A percentile compares a stretch with the other conserved stretches of the same genome.
Conservation (phyloP, 53 echinoderm and acorn worm genomes). For the Pentamera pediparva region DNA sequence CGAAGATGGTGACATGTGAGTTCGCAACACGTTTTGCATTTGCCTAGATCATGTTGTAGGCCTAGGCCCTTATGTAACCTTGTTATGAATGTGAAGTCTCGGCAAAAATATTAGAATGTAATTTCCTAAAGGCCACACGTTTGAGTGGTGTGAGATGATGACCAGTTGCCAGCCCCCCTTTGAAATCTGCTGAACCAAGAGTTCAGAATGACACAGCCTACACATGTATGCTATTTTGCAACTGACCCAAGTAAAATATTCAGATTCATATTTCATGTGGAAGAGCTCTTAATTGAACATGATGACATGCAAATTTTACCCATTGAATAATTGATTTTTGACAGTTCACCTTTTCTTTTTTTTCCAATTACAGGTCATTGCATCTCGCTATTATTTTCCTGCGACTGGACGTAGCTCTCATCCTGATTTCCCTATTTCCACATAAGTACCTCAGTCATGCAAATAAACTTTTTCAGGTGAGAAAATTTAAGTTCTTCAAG, state of each 20-base stretch:
- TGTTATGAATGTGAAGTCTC: neutral
- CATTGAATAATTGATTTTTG: neutral
- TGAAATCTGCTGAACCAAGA: too few relatives aligned
- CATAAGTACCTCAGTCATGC: neutral
- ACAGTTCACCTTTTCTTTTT: neutral
- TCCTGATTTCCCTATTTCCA: slow-evolving; percentile 42
- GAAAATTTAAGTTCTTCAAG: neutral
- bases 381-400: slow-evolving; percentile 75
- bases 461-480: slow-evolving; percentile 25
- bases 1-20: slow-evolving; percentile 30
- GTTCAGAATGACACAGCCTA: too few relatives aligned
- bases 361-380: slow-evolving; percentile 60
- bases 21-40: neutral
- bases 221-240: neutral
- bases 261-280: neutral
- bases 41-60: neutral
- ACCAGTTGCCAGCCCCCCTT: too few relatives aligned
- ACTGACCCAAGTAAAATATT: neutral
- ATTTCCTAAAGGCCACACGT: too few relatives aligned
- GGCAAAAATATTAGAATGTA: neutral
- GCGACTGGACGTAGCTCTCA: slow-evolving; percentile 44
- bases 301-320: neutral
- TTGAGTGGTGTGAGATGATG: too few relatives aligned
- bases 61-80: too few relatives aligned
- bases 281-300: neutral